Conservation (phyloP, 1,140 invertebrate species). For the Drosophila mauritiana region DNA sequence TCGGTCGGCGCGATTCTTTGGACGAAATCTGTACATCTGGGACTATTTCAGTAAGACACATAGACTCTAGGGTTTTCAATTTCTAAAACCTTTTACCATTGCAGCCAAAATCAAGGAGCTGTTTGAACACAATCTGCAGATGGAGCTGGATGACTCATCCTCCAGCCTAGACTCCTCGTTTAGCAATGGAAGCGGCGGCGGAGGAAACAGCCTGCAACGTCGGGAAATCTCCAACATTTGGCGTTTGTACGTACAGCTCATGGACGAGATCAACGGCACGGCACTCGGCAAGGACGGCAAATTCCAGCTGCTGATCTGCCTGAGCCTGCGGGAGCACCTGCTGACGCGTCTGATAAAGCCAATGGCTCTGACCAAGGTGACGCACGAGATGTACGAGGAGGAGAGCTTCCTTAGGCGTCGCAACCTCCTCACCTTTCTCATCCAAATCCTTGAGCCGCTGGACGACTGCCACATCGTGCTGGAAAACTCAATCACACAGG, state of each 20-base stretch:
- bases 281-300: conserved; percentile 99
- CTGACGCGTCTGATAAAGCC: conserved; percentile 94
- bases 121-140: conserved; percentile 90
- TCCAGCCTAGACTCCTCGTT: conserved; percentile 79
- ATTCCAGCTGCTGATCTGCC: conserved; percentile 98
- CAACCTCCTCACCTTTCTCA: conserved; percentile 93
- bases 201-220: conserved; percentile 85
- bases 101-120: conserved; percentile 93
- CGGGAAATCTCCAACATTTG: conserved; percentile 89
- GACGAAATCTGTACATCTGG: conserved; percentile 98
- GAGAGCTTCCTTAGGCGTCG: conserved; percentile 95
- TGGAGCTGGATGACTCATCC: conserved; percentile 85
- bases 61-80: background rate
- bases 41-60: conserved; percentile 95
- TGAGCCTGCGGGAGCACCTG: conserved; percentile 94
- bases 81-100: conserved; percentile 57
- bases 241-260: conserved; percentile 91
- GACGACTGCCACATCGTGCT: conserved; percentile 96
- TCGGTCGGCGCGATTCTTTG: conserved; percentile 95
- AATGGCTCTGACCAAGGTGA: conserved; percentile 93
- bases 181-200: conserved; percentile 84
- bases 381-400: conserved; percentile 97
- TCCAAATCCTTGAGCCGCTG: conserved; percentile 95
- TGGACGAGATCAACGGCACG: conserved; percentile 93
- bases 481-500: conserved; percentile 97